Conservation (phyloP, 2,888 invertebrate species). For the Himalopsyche japonica region DNA sequence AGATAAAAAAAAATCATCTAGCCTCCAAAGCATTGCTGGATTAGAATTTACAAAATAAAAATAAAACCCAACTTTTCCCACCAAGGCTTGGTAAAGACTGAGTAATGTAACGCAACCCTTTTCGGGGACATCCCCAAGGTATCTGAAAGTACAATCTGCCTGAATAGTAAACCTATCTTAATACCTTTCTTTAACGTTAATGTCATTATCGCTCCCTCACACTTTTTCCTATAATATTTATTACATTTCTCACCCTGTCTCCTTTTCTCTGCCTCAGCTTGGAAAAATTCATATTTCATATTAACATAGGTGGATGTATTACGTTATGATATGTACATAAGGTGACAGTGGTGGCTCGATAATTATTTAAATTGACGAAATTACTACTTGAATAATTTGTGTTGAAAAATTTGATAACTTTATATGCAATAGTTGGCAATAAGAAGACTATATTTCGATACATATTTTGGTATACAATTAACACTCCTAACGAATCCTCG, state of each 20-base stretch:
- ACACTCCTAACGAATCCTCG: no score
- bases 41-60: no score
- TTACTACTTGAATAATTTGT: no score
- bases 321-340: not conserved
- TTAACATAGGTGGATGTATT: constrained; percentile 23
- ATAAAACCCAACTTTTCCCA: not conserved
- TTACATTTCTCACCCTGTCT: not conserved
- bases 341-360: not conserved
- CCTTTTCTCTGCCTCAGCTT: not conserved
- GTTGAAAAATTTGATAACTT: no score
- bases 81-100: not conserved
- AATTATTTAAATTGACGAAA: not conserved
- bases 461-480: no score
- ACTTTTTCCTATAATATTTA: not conserved
- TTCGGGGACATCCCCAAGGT: constrained; percentile 15
- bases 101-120: constrained; percentile 17
- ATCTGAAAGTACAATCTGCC: constrained; percentile 10
- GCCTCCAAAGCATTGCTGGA: no score
- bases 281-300: constrained; percentile 32
- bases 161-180: constrained; percentile 23
- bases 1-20: no score
- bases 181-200: constrained; percentile 12
- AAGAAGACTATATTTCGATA: no score
- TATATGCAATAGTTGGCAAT: no score
- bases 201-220: constrained; percentile 10